Conservation (phyloP, 2,113 vertebrate species). For the Morone chrysops region DNA sequence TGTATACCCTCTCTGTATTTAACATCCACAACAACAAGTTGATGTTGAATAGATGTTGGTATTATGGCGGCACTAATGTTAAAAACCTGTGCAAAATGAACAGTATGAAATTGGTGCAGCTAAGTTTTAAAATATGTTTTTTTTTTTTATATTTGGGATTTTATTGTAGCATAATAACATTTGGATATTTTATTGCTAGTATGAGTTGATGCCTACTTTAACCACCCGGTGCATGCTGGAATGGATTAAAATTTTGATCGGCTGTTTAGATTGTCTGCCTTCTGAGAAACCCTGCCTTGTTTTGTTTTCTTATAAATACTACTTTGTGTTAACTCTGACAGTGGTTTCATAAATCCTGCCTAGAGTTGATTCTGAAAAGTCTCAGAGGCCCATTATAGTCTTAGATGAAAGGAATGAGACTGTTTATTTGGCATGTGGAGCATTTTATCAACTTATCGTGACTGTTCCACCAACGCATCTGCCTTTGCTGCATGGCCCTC, state of each 20-base stretch:
- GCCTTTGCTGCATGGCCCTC: not conserved
- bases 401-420: not conserved
- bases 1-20: not conserved
- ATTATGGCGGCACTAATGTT: not conserved
- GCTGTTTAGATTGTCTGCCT: not conserved
- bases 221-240: not conserved
- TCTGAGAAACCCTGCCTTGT: constrained; percentile 1
- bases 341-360: not conserved
- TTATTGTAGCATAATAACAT: not conserved
- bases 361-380: constrained; percentile 1
- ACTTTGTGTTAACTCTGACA: not conserved
- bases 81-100: not conserved
- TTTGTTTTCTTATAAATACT: not conserved
- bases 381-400: not conserved
- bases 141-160: no score
- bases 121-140: not conserved
- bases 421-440: not conserved
- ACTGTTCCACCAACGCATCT: not conserved
- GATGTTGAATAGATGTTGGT: not conserved
- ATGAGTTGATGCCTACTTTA: not conserved
- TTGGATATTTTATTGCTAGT: not conserved
- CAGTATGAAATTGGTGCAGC: not conserved
- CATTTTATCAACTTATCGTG: constrained; percentile 17
- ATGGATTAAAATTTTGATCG: not conserved
- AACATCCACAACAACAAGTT: not conserved